Base-by-base conservation (phyloP, 1,140 invertebrate species). In the Periplaneta americana region DNA sequence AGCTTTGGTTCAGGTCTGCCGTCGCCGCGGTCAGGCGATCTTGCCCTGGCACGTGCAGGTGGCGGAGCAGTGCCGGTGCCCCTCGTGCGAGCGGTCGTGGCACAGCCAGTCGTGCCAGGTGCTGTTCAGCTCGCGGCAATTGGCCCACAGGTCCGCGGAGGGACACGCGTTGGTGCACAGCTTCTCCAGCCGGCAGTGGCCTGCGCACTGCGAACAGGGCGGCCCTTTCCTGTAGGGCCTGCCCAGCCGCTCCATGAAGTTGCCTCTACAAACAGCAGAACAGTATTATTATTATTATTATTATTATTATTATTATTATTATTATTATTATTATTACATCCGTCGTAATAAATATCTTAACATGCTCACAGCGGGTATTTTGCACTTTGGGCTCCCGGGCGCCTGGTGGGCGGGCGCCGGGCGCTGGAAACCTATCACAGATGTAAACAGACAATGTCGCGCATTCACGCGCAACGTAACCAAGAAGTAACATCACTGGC, bases 131-230 rank as follows among this genome's bases (percentile, higher is more conserved):
- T 94, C 90, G 57, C 88, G 88, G 85, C 95, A 96, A 87, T 96
- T 96, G 39, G 91, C 91, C 92, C 92, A 96, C 22, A 91, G 87
- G 86, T 96, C 94, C 35, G 90, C 92, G 80, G 90, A 91, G 15
- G 91, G 90, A 86, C 95, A 96, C 0, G 91, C 86, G 89, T 96
- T 96, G 32, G 92, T 93, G 87, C 95, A 96, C 0, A 96, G 90
- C 84, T 91, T 91, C 34, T 89, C 91, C 15, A 89, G 86, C 78
- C 89, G 85, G 86, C 95, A 96, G 80, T 91, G 86, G n/a, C 90
- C 86, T 48, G 91, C 90, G 86, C 95, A 96, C 32, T 89, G 89
- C 28, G 86, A 88, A 85, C 95, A 96, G 57, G 89, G 86, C 0
- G 94, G 94, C 8, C 88, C 87, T 66, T 84, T 85, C 84, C 90